Evolutionary conservation across 2,888 invertebrate species (phyloP).

Genomic region (Yponomeuta evonymella): DNA sequence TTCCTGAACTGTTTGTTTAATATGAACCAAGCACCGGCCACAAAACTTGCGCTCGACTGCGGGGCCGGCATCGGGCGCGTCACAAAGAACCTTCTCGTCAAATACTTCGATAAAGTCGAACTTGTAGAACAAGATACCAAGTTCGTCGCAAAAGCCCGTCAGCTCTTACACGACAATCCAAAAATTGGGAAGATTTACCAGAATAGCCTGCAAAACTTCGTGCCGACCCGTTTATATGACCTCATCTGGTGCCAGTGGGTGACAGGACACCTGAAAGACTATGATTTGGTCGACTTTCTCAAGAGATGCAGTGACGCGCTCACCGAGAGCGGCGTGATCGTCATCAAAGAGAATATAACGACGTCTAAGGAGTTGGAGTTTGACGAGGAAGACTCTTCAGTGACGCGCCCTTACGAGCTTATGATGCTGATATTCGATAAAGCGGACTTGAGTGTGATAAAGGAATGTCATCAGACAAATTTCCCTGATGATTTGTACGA

Average conservation of each 20-base stretch:
- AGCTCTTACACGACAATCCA: constrained; percentile 50
- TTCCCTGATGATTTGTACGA: constrained; percentile 93
- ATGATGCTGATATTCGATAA: constrained; percentile 80
- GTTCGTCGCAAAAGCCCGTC: constrained; percentile 85
- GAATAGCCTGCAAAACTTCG: constrained; percentile 88
- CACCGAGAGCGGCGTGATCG: constrained; percentile 43
- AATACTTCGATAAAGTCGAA: constrained; percentile 89
- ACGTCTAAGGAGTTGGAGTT: constrained; percentile 77
- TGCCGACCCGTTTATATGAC: constrained; percentile 88
- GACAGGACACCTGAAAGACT: constrained; percentile 88
- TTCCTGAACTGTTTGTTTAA: constrained; percentile 79
- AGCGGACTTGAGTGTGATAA: constrained; percentile 82
- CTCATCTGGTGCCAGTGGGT: constrained; percentile 99
- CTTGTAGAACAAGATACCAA: constrained; percentile 92
- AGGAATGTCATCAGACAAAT: constrained; percentile 82
- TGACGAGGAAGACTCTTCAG: constrained; percentile 92
- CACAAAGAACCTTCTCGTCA: constrained; percentile 87
- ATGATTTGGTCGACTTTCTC: constrained; percentile 86
- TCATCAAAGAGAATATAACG: constrained; percentile 84
- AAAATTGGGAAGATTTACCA: constrained; percentile 82
- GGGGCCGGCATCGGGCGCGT: constrained; percentile 98
- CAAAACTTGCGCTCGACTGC: constrained; percentile 88
- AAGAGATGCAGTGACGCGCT: constrained; percentile 74
- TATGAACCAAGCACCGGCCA: constrained; percentile 71
- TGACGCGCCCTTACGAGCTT: constrained; percentile 84